A percentile compares a stretch with the other conserved stretches of the same genome.
phyloP scores from a whole-genome alignment of 1,140 invertebrate species.

The Ceratina calcarata region DNA sequence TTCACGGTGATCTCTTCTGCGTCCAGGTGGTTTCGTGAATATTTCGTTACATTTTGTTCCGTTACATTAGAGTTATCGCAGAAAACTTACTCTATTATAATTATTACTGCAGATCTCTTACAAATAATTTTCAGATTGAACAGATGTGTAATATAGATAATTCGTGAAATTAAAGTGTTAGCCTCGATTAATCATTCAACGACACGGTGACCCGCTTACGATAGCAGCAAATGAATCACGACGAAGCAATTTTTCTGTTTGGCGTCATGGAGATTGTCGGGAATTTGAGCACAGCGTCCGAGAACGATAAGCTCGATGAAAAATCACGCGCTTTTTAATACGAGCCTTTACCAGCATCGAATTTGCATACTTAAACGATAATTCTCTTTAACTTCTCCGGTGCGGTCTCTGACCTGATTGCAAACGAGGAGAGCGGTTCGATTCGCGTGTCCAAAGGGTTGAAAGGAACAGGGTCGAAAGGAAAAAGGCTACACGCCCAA shows the following conservation, averaged over 20 bases:
- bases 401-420: slow-evolving; percentile 14
- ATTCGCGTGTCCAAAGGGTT: slow-evolving; percentile 9
- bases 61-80: not conserved
- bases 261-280: not conserved
- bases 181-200: not conserved
- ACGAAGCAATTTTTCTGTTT: not conserved
- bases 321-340: not conserved
- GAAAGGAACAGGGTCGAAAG: slow-evolving; percentile 6
- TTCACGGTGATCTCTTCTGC: not conserved
- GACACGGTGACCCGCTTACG: not conserved
- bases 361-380: slow-evolving; percentile 22
- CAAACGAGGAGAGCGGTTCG: not conserved
- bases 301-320: slow-evolving; percentile 4
- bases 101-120: not conserved
- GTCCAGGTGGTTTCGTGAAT: slow-evolving; percentile 12
- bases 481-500: not conserved
- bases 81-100: not conserved
- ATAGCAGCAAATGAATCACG: slow-evolving; percentile 4
- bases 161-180: not conserved
- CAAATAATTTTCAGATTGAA: too few species aligned
- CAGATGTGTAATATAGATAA: too few species aligned
- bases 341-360: not conserved
- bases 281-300: not conserved
- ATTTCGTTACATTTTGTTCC: not conserved
- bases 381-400: not conserved